Percentiles rank a stretch among this genome's conserved stretches.
phyloP scores from a whole-genome alignment of 1,140 invertebrate genomes.

The Cryptotermes secundus region DNA sequence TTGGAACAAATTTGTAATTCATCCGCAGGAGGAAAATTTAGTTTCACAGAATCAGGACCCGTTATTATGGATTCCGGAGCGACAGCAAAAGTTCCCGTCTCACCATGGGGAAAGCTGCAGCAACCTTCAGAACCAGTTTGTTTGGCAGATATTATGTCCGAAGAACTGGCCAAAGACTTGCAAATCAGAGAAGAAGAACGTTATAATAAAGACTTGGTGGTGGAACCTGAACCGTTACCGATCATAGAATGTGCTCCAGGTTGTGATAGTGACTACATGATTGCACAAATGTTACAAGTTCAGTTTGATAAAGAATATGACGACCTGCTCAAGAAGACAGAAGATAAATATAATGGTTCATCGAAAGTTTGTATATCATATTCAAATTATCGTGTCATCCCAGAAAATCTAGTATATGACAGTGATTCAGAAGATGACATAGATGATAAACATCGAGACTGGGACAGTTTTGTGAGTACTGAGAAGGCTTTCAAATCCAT shows the following conservation, averaged over 20 bases:
- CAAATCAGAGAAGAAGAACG: constrained; percentile 64
- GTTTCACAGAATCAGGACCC: not conserved
- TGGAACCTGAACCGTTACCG: not conserved
- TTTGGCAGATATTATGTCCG: constrained; percentile 78
- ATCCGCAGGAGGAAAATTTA: not conserved
- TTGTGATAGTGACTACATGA: constrained; percentile 73
- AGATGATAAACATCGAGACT: constrained; percentile 61
- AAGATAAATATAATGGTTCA: constrained; percentile 77
- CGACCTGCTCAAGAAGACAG: constrained; percentile 70
- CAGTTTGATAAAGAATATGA: constrained; percentile 89
- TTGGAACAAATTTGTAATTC: not conserved
- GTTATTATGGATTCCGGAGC: not conserved
- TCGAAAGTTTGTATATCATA: constrained; percentile 71
- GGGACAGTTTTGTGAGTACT: constrained; percentile 74
- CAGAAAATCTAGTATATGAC: constrained; percentile 55
- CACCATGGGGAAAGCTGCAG: constrained; percentile 61
- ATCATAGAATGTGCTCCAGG: constrained; percentile 41
- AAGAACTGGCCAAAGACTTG: constrained; percentile 72
- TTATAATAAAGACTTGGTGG: constrained; percentile 43
- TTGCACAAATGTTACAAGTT: constrained; percentile 85
- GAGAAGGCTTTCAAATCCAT: constrained; percentile 71
- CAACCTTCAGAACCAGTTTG: constrained; percentile 52
- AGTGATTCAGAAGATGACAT: constrained; percentile 56
- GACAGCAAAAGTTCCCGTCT: constrained; percentile 38
- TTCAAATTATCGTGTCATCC: constrained; percentile 65